These are phyloP conservation scores for Eupsilia transversa DNA, from an alignment of 2,888 invertebrate genomes.

Conservation along the genomic window DNA sequence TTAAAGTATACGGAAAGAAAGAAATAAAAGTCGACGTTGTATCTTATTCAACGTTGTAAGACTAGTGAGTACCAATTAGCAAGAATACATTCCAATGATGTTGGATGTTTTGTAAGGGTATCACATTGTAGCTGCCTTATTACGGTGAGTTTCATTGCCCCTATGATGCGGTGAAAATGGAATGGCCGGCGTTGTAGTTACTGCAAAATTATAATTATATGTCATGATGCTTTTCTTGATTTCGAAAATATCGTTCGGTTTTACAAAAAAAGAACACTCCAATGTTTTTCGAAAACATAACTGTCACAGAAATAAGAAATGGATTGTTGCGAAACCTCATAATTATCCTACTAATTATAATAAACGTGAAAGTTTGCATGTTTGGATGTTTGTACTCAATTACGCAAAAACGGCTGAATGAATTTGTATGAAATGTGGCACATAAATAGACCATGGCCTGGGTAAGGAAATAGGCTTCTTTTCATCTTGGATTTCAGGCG, in stretches of 20 bases:
- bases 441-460: not conserved
- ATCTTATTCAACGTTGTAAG: conserved; percentile 76
- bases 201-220: not conserved
- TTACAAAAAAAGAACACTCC: too few relatives aligned
- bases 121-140: conserved; percentile 60
- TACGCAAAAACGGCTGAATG: not conserved
- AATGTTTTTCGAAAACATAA: too few relatives aligned
- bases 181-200: not conserved
- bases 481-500: not conserved
- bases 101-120: conserved; percentile 67
- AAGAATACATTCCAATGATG: conserved; percentile 77
- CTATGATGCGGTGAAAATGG: conserved; percentile 1
- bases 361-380: not conserved
- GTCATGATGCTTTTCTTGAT: not conserved
- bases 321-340: not conserved
- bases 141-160: conserved; percentile 10
- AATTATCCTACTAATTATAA: not conserved
- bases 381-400: not conserved
- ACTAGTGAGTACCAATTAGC: conserved; percentile 83
- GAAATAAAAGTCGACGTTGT: conserved; percentile 70
- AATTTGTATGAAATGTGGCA: not conserved
- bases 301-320: not conserved
- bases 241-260: not conserved
- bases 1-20: conserved; percentile 72
- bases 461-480: not conserved